Evolutionary conservation across 2,888 invertebrate species (phyloP).

Genomic region (Emesis furor): DNA sequence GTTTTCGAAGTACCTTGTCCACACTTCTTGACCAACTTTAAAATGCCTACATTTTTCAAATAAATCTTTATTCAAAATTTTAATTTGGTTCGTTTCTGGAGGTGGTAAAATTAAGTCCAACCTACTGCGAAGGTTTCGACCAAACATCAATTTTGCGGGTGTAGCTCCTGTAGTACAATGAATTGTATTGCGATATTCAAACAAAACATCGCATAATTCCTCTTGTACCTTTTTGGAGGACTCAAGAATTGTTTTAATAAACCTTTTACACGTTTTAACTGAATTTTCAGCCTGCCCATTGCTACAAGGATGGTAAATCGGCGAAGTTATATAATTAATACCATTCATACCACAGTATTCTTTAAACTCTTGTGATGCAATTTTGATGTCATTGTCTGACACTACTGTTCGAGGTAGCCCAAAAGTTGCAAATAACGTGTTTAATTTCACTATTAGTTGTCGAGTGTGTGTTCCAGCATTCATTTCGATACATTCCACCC

Average conservation of each 20-base stretch:
- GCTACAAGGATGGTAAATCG: constrained; percentile 75
- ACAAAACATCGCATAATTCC: constrained; percentile 43
- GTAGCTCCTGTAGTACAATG: constrained; percentile 21
- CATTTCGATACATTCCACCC: constrained; percentile 53
- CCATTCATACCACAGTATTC: constrained; percentile 62
- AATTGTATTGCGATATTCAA: constrained; percentile 57
- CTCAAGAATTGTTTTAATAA: constrained; percentile 43
- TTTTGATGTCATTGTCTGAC: constrained; percentile 50
- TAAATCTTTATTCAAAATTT: neutral
- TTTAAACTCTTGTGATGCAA: constrained; percentile 51
- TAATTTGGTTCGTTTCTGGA: neutral
- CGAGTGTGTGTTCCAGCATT: too few species aligned
- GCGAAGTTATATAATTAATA: constrained; percentile 64
- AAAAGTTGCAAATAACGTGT: constrained; percentile 46
- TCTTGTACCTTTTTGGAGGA: constrained; percentile 27
- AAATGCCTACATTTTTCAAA: constrained; percentile 7
- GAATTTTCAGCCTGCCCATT: constrained; percentile 55
- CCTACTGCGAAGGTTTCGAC: constrained; percentile 12
- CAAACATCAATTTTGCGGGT: constrained; percentile 30
- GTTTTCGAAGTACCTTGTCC: constrained; percentile 1
- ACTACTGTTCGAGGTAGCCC: constrained; percentile 31
- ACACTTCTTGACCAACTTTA: neutral
- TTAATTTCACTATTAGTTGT: constrained; percentile 16
- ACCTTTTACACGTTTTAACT: constrained; percentile 46
- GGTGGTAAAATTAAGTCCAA: constrained; percentile 13